Base-by-base conservation (phyloP, 1,140 invertebrate species). In the Araneus ventricosus region DNA sequence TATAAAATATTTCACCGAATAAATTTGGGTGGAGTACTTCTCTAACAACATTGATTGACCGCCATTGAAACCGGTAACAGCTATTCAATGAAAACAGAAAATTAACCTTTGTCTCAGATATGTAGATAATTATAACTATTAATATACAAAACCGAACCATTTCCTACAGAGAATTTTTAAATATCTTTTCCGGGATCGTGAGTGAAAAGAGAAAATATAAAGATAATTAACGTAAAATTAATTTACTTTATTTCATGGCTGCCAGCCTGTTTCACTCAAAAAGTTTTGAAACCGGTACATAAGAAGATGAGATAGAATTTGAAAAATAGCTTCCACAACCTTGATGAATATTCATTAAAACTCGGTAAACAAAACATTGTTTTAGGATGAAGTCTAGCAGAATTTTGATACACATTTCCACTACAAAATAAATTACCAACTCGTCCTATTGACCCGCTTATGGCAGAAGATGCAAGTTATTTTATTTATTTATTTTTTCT, bases 331-430 rank as follows among this genome's bases (percentile, higher is more conserved):
- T 67, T 67, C 8, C 14, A 67, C 27, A 67, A 67, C 63, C 63
- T 67, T 67, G n/a, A 67, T n/a, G 63, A 67, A 67, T 67, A 67
- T 27, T 27, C 63, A 67, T 67, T 67, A 67, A 22, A 67, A n/a
- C 7, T 67, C 24, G 2, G 63, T 67, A 67, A 67, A 67, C 63
- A 67, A 67, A 67, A 27, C 45, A 52, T 52, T 52, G 45, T 52
- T 52, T 52, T 52, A 52, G 27, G 27, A 67, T 30, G 63, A 67
- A n/a, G n/a, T 30, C n/a, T n/a, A 67, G 14, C 63, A 67, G 27
- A 24, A 27, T 67, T 30, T 61, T 67, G 63, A 67, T 67, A 67
- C n/a, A n/a, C 63, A 67, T 67, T 67, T 67, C 27, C 14, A 30
- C 10, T 1, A 30, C 10, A 22, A 67, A n/a, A 67, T 27, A 67